Evolutionary conservation across 37 sponge, comb jelly and placozoan species (phyloP), one percentile per base, ranked within the genome.

Genomic region (Spongia lamella): DNA sequence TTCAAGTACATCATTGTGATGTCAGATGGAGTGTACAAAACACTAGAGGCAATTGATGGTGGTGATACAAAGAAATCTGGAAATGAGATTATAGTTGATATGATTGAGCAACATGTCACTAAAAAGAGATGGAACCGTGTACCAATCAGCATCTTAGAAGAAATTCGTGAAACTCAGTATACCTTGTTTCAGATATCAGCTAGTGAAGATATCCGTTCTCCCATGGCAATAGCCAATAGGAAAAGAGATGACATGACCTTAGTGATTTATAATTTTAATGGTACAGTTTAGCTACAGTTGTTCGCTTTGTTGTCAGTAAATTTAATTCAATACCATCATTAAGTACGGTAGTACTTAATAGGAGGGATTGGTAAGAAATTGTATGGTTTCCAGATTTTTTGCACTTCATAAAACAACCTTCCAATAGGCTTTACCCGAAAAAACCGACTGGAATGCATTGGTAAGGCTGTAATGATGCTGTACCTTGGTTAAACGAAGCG

Each of bases 221-320:
- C 72, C 9, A 11, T 68, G 20, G 82, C 88, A 25, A 69, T 79
- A 1, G 43, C 61, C 5, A 91, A 88, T 61, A 49, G 87, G 7
- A 90, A 94, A 66, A 72, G 85, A 21, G 95, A 94, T 47, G 95
- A 94, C 75, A 87, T 90, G 89, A 91, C 92, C 17, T 50, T 90
- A 1, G 13, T 94, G 17, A 68, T 94, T 13, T 69, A 70, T 43
- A 47, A 60, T 35, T 90, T 82, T 71, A n/a, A n/a, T n/a, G n/a
- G n/a, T n/a, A n/a, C n/a, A n/a, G n/a, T n/a, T n/a, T n/a, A n/a
- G n/a, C n/a, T n/a, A n/a, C n/a, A n/a, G n/a, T n/a, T n/a, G n/a
- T n/a, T n/a, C n/a, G n/a, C n/a, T n/a, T n/a, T n/a, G n/a, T n/a
- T n/a, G n/a, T n/a, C n/a, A n/a, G n/a, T n/a, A n/a, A n/a, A n/a